Base-by-base conservation (phyloP, 2,113 vertebrate species). In the Saguinus imperator region DNA sequence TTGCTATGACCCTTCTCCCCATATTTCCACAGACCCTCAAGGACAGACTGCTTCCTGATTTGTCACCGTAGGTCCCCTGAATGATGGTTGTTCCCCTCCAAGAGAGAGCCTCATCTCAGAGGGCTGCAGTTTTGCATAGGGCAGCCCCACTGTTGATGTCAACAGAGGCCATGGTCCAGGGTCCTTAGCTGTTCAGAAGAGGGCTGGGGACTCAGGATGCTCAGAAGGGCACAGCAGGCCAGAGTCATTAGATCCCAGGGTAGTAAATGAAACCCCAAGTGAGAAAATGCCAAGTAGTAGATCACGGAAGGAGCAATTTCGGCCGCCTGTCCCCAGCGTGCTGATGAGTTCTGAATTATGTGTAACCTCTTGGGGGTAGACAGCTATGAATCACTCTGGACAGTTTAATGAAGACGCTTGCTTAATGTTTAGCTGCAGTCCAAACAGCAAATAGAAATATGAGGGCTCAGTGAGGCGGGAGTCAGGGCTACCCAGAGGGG, bases 331-430 rank as follows among this genome's bases (percentile, higher is more conserved):
- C 79, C 66, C 48, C 13, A 20, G 55, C 0, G 32, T 58, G 80
- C 50, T 23, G 21, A 50, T 85, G 86, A 64, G 17, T 58, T 64
- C 91, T 90, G 94, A 92, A 32, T 94, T 58, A 40, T 40, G 66
- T 7, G 66, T 27, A 14, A 72, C 50, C 57, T 92, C 66, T 35
- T 9, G 57, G 61, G 75, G 68, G 11, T 68, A 82, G 66, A 37
- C 29, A 14, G n/a, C 95, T 81, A 7, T 88, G 97, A 95, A 88
- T 96, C 88, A 94, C 61, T 0, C 18, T 11, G 37, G 84, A 90
- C 64, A 89, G 85, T 92, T 89, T 87, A 73, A 95, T 94, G 89
- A 79, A 95, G 80, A 85, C 0, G 32, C 50, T 35, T 35, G 23
- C 1, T 14, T 40, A 4, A 6, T 1, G n/a, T 32, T 55, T 32